Conservation (phyloP, 2,888 invertebrate genomes). For the Congeria kusceri region DNA sequence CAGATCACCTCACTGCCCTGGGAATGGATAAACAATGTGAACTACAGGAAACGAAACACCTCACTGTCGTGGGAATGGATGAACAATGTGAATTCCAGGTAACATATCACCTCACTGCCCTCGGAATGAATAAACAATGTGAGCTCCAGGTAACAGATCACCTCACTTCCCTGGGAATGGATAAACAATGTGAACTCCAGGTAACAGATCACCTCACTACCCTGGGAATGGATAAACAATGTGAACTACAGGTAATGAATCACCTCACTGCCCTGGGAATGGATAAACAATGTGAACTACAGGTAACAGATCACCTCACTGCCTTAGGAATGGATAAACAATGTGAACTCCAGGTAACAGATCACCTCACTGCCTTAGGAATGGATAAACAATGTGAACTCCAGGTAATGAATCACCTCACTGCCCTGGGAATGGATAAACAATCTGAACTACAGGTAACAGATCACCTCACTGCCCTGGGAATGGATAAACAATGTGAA, state of each 20-base stretch:
- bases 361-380: constrained; percentile 89
- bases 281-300: constrained; percentile 89
- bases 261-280: constrained; percentile 88
- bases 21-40: constrained; percentile 80
- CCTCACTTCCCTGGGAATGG: constrained; percentile 87
- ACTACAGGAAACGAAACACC: constrained; percentile 95
- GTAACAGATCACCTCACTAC: constrained; percentile 92
- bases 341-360: constrained; percentile 94
- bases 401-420: constrained; percentile 94
- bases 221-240: constrained; percentile 70
- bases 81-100: constrained; percentile 92
- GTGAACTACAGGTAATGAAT: constrained; percentile 95
- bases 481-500: constrained; percentile 86
- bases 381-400: constrained; percentile 88
- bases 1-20: constrained; percentile 90
- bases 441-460: constrained; percentile 96
- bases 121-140: constrained; percentile 57
- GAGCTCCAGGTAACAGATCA: constrained; percentile 95
- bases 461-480: constrained; percentile 89
- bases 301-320: constrained; percentile 93
- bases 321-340: constrained; percentile 70
- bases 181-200: constrained; percentile 91
- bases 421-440: constrained; percentile 74
- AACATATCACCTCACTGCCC: constrained; percentile 91
- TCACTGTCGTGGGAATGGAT: constrained; percentile 86